Conservation (phyloP, 2,888 invertebrate genomes). For the Pheosia tremula region DNA sequence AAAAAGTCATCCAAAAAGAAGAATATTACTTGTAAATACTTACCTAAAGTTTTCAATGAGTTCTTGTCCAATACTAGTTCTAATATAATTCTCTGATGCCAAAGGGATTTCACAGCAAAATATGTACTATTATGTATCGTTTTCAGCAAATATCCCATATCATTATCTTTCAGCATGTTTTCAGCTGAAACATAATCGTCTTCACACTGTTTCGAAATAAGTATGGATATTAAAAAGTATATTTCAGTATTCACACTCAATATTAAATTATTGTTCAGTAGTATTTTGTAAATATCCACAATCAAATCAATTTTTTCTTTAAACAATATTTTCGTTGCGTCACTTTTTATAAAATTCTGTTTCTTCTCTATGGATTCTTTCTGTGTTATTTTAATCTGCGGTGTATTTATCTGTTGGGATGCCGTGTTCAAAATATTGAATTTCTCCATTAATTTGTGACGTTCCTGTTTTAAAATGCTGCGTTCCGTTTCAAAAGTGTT, state of each 20-base stretch:
- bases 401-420: slow-evolving; percentile 54
- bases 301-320: slow-evolving; percentile 82
- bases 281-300: slow-evolving; percentile 82
- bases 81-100: slow-evolving; percentile 83
- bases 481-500: slow-evolving; percentile 71
- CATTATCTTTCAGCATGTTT: slow-evolving; percentile 44
- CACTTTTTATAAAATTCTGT: slow-evolving; percentile 64
- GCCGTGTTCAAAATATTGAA: slow-evolving; percentile 70
- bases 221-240: slow-evolving; percentile 87
- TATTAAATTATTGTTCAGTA: slow-evolving; percentile 86
- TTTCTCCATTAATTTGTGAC: slow-evolving; percentile 77
- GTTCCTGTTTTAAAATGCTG: slow-evolving; percentile 71
- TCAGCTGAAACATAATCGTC: slow-evolving; percentile 57
- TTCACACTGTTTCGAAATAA: slow-evolving; percentile 79
- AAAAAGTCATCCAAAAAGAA: neutral
- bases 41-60: slow-evolving; percentile 82
- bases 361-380: slow-evolving; percentile 54
- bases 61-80: slow-evolving; percentile 85
- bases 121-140: slow-evolving; percentile 89
- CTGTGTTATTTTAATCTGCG: slow-evolving; percentile 65
- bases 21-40: slow-evolving; percentile 14
- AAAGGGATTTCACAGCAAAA: slow-evolving; percentile 88
- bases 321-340: slow-evolving; percentile 73
- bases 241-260: slow-evolving; percentile 88
- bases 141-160: slow-evolving; percentile 67